Evolutionary conservation across 2,888 invertebrate genomes (phyloP).

Genomic region (Chorisops tibialis): DNA sequence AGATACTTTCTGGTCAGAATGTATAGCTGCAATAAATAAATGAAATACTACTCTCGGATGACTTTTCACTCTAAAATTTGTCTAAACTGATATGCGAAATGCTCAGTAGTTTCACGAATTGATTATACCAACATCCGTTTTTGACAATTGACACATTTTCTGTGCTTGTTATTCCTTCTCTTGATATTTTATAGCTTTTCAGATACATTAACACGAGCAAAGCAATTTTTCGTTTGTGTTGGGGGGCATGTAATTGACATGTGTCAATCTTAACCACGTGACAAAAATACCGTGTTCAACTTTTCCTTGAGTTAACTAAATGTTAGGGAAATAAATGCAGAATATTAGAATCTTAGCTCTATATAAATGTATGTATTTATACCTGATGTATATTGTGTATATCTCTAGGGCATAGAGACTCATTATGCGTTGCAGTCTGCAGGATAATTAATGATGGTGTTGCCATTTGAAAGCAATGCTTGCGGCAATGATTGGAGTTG

Average conservation of each 20-base stretch:
- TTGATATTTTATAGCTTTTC: no score
- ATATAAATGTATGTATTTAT: background rate
- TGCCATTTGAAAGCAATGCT: background rate
- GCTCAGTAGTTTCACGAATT: no score
- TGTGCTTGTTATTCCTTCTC: no score
- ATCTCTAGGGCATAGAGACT: background rate
- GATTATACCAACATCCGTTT: no score
- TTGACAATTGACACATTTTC: no score
- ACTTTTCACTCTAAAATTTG: no score
- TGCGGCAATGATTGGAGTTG: slow-evolving; percentile 13
- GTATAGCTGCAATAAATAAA: no score
- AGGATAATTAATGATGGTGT: slow-evolving; percentile 19
- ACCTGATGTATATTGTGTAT: no score
- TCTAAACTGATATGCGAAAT: no score
- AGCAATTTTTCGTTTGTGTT: background rate
- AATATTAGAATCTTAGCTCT: background rate
- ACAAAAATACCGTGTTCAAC: slow-evolving; percentile 26
- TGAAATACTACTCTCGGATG: no score
- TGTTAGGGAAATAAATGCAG: background rate
- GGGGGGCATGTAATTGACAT: slow-evolving; percentile 27
- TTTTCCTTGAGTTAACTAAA: background rate
- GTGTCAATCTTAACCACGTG: slow-evolving; percentile 31
- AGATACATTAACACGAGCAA: no score
- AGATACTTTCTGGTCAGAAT: no score
- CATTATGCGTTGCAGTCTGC: background rate